phyloP scores from a whole-genome alignment of 2,113 vertebrate species.

The Mus pahari region DNA sequence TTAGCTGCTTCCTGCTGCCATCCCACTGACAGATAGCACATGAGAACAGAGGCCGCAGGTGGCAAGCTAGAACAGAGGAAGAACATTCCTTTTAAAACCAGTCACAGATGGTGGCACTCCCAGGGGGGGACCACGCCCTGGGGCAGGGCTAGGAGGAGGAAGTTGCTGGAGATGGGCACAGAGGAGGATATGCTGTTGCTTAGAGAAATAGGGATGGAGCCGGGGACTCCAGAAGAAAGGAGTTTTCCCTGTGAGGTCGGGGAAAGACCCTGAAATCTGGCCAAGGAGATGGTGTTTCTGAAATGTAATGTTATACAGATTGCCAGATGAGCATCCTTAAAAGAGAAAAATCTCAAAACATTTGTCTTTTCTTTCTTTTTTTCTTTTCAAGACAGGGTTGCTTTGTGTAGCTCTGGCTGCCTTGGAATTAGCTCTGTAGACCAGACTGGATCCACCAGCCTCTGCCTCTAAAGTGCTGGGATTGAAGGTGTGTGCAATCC shows the following conservation, averaged over 20 bases:
- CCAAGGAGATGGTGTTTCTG: not conserved
- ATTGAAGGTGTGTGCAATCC: not conserved
- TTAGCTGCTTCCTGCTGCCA: not conserved
- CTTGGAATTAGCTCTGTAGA: not conserved
- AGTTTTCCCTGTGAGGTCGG: not conserved
- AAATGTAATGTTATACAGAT: not conserved
- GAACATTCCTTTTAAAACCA: not conserved
- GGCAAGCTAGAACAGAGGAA: not conserved
- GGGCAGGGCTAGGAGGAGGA: not conserved
- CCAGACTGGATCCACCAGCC: not conserved
- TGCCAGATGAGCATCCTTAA: too few relatives aligned
- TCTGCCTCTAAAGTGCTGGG: not conserved
- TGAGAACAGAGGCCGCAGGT: not conserved
- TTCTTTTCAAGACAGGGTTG: not conserved
- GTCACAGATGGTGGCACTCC: not conserved
- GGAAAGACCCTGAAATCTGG: not conserved
- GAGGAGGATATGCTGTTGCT: not conserved
- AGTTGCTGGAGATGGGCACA: not conserved
- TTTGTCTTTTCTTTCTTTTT: not conserved
- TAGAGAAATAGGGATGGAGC: not conserved
- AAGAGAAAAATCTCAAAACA: not conserved
- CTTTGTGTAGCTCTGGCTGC: not conserved
- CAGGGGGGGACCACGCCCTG: not conserved
- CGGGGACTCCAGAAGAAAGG: not conserved
- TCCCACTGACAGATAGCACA: not conserved